These are phyloP conservation scores for Dorcus hopei DNA, from an alignment of 2,888 invertebrate species.

Conservation along the genomic window DNA sequence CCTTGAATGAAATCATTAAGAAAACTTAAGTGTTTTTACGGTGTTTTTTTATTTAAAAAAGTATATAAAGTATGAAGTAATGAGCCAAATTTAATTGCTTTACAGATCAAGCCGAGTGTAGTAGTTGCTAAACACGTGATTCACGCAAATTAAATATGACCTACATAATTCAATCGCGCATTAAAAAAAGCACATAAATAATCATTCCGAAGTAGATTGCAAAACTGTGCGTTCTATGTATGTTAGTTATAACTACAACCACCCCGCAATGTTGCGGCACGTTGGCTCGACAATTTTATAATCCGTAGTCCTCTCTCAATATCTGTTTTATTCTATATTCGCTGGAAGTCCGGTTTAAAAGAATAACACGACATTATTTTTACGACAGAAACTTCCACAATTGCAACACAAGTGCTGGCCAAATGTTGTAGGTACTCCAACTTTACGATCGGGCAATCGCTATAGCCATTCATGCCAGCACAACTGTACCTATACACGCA, in stretches of 20 bases:
- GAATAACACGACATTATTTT: neutral
- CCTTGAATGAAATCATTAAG: too few relatives aligned
- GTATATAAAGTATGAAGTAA: too few relatives aligned
- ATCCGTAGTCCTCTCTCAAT: neutral
- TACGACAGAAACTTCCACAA: slow-evolving; percentile 3
- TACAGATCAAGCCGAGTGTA: too few relatives aligned
- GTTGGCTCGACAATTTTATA: neutral
- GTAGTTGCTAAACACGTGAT: neutral
- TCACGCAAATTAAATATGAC: slow-evolving; percentile 9
- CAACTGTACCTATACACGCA: slow-evolving; percentile 9
- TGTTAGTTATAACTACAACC: neutral
- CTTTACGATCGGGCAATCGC: slow-evolving; percentile 23
- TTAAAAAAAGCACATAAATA: neutral
- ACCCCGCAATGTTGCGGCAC: neutral
- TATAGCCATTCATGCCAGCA: slow-evolving; percentile 22
- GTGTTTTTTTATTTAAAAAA: too few relatives aligned
- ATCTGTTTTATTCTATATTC: neutral
- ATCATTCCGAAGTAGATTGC: neutral
- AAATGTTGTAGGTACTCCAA: slow-evolving; percentile 25
- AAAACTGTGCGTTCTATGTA: too few relatives aligned
- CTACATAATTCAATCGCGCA: slow-evolving; percentile 2
- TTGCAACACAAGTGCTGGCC: slow-evolving; percentile 24
- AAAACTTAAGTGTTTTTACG: too few relatives aligned
- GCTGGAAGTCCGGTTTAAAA: neutral
- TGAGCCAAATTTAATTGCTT: too few relatives aligned